phyloP scores from a whole-genome alignment of 2,797 vertebrate species.

The Thamnophis elegans region DNA sequence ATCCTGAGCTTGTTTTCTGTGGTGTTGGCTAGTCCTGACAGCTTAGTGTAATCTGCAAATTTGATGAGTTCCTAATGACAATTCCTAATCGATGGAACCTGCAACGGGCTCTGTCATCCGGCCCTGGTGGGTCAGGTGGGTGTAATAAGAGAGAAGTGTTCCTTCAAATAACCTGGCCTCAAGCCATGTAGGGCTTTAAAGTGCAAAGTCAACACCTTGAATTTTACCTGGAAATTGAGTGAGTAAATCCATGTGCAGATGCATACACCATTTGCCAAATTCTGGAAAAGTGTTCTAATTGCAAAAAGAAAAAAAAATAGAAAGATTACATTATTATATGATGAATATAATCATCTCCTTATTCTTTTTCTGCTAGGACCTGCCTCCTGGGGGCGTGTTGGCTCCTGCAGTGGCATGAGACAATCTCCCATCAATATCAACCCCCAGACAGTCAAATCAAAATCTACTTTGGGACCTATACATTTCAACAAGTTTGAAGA shows the following conservation, averaged over 20 bases:
- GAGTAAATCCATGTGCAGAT: background rate
- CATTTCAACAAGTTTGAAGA: slow-evolving; percentile 51
- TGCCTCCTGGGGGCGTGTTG: slow-evolving; percentile 32
- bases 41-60: too few relatives aligned
- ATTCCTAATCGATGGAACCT: too few relatives aligned
- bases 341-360: background rate
- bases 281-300: background rate
- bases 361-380: slow-evolving; percentile 30
- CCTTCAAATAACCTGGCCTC: too few relatives aligned
- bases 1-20: too few relatives aligned
- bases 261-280: background rate
- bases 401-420: slow-evolving; percentile 53
- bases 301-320: background rate
- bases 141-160: too few relatives aligned
- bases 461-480: slow-evolving; percentile 42
- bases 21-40: too few relatives aligned
- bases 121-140: too few relatives aligned
- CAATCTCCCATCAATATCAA: slow-evolving; percentile 78
- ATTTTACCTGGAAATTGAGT: background rate
- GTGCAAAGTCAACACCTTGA: too few relatives aligned
- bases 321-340: too few relatives aligned
- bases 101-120: too few relatives aligned
- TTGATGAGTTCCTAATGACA: too few relatives aligned
- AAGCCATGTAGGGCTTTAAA: too few relatives aligned
- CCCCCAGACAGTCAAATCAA: rapidly evolving